Evolutionary conservation across 2,888 invertebrate species (phyloP), one percentile per base, ranked within the genome.

Genomic region (Anthophora plumipes): DNA sequence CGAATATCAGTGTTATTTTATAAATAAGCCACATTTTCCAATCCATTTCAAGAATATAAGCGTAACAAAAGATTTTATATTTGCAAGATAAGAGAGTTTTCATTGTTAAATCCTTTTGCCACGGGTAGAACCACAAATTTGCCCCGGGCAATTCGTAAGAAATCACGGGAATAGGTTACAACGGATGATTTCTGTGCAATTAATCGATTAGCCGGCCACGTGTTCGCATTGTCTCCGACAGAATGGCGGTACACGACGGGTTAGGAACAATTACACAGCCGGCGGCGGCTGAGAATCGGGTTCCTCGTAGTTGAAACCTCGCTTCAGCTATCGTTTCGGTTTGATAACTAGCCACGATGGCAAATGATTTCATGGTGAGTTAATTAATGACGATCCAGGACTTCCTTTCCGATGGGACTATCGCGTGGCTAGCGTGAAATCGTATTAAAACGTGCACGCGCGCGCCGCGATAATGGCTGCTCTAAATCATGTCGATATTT

Each of bases 301-400:
- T 41, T 48, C 14, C 46, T 61, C 73, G 12, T 7, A 20, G 59
- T n/a, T 12, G 52, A 54, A 60, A 39, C 59, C 11, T 37, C 7
- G 14, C 39, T 1, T 31, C 31, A 31, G 31, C 31, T 7, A 11
- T 17, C 25, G 70, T 54, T 63, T 54, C 60, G 60, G 54, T 60
- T 64, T 54, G 43, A 66, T 63, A 70, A n/a, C 25, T 22, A 11
- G n/a, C 1, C 31, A 11, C 41, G 37, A 54, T 20, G 43, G 60
- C 46, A 48, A 73, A 73, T 77, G 66, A 77, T 73, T 77, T 48
- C 72, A 46, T 17, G 31, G 17, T 20, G 25, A 60, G 60, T 59
- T 61, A 66, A 77, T 77, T 61, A 77, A 66, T 66, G 77, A 60
- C 59, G n/a, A 70, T 14, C 59, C 12, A 48, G 22, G 37, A 54